Base-by-base conservation (phyloP, 2,797 vertebrate species). In the Malacoctenus gilli region DNA sequence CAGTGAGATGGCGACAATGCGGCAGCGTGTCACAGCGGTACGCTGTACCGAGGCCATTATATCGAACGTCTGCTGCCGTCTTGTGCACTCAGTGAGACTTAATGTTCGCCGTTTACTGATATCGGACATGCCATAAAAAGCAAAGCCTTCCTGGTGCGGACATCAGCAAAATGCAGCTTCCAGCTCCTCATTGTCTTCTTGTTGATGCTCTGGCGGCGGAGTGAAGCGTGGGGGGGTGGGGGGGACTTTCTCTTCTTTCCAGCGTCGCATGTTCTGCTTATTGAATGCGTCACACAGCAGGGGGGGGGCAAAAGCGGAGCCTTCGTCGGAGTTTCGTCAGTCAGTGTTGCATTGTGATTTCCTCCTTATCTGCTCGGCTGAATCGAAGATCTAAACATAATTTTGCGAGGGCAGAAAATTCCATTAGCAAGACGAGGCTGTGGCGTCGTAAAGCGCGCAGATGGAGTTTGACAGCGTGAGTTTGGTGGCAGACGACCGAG, bases 311-410 rank as follows among this genome's bases (percentile, higher is more conserved):
- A 12, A 35, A 23, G 60, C 7, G 14, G 54, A 21, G 28, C 40
- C 40, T 31, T 55, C 2, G 14, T 43, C 14, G 4, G 20, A 10
- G 37, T 53, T 54, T 65, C 32, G 51, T 42, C 38, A 32, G 47
- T 48, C 25, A 53, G n/a, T n/a, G n/a, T n/a, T n/a, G n/a, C n/a
- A n/a, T n/a, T n/a, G 5, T 22, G 2, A 9, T 30, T 9, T 40
- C 23, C 18, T 41, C 19, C 41, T 41, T 22, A 42, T 67, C 35
- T 41, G 20, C 9, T 28, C 10, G n/a, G n/a, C n/a, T n/a, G n/a
- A n/a, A n/a, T 31, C 39, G 22, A 11, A 21, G 34, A 55, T 32
- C 25, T 30, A 1, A 15, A 34, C 37, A 46, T 20, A 7, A 36
- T 44, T 44, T 49, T 5, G 4, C 31, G 28, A 61, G 2, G 2